Evolutionary conservation across 2,113 vertebrate genomes (phyloP).

Genomic region (Callithrix jacchus): DNA sequence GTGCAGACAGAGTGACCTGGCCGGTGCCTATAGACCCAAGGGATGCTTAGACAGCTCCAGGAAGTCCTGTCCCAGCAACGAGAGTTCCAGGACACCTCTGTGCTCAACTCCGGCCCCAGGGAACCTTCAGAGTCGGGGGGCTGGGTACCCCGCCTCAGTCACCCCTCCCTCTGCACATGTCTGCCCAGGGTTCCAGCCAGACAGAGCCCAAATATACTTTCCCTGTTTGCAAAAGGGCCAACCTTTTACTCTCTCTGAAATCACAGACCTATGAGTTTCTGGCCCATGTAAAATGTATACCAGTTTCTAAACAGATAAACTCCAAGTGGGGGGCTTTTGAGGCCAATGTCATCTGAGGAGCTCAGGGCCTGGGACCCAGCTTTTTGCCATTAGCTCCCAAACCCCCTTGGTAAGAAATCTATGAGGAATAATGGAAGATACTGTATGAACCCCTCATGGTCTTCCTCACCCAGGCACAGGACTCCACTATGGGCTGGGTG

Average conservation of each 20-base stretch:
- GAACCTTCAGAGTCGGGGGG: neutral
- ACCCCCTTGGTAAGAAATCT: neutral
- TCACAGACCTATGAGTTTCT: neutral
- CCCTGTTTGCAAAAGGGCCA: neutral
- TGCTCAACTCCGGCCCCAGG: neutral
- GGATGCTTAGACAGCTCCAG: neutral
- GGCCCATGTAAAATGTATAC: accelerated
- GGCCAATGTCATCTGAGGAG: neutral
- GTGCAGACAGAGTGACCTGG: neutral
- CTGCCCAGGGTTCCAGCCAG: neutral
- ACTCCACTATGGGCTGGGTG: accelerated
- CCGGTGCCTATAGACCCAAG: neutral
- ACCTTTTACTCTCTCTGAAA: neutral
- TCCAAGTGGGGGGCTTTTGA: neutral
- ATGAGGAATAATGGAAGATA: accelerated
- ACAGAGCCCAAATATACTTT: neutral
- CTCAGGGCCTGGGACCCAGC: neutral
- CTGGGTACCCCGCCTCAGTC: neutral
- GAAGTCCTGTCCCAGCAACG: neutral
- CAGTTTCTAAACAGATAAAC: neutral
- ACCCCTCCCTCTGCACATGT: too few species aligned
- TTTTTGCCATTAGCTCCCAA: too few species aligned
- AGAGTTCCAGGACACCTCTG: neutral
- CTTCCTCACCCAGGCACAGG: neutral
- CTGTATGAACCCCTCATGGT: too few species aligned